A percentile compares a stretch with the other conserved stretches of the same genome.
Conservation (phyloP, 2,113 vertebrate species). For the Plotosus lineatus region DNA sequence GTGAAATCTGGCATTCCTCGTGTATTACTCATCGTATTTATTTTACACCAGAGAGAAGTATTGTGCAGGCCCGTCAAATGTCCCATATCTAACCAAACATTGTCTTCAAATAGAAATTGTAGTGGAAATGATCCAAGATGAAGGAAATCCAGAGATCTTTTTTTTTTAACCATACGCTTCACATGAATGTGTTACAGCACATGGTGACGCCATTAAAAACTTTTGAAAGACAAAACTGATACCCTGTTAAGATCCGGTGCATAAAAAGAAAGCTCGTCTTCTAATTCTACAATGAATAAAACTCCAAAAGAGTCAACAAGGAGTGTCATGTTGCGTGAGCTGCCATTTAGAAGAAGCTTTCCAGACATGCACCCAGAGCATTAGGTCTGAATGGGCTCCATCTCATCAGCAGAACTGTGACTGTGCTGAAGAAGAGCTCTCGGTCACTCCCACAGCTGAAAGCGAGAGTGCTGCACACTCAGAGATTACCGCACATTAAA, state of each 20-base stretch:
- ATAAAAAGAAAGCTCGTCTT: conserved; percentile 1
- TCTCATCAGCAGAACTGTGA: conserved; percentile 16
- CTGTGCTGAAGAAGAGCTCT: conserved; percentile 31
- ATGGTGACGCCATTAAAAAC: background rate
- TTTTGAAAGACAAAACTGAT: conserved; percentile 11
- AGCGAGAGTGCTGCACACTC: conserved; percentile 24
- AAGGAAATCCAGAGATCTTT: conserved; percentile 40
- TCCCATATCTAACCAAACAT: conserved; percentile 29
- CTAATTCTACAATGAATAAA: conserved; percentile 33
- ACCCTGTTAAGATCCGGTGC: background rate
- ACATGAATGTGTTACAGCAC: conserved; percentile 33
- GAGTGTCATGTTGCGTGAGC: conserved; percentile 22
- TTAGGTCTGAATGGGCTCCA: conserved; percentile 30
- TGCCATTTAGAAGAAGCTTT: conserved; percentile 23
- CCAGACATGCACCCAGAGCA: conserved; percentile 8
- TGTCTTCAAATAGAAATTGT: conserved; percentile 47
- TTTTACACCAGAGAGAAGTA: conserved; percentile 47
- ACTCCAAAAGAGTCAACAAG: conserved; percentile 20
- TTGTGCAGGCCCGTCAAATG: conserved; percentile 28
- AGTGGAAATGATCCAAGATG: conserved; percentile 49
- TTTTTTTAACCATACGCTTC: conserved; percentile 43
- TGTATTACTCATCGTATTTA: conserved; percentile 43
- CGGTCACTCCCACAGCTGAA: conserved; percentile 32
- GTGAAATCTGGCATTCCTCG: conserved; percentile 9
- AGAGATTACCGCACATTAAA: conserved; percentile 51